phyloP scores from a whole-genome alignment of 2,113 vertebrate genomes.

The Dendrocopos noguchii region DNA sequence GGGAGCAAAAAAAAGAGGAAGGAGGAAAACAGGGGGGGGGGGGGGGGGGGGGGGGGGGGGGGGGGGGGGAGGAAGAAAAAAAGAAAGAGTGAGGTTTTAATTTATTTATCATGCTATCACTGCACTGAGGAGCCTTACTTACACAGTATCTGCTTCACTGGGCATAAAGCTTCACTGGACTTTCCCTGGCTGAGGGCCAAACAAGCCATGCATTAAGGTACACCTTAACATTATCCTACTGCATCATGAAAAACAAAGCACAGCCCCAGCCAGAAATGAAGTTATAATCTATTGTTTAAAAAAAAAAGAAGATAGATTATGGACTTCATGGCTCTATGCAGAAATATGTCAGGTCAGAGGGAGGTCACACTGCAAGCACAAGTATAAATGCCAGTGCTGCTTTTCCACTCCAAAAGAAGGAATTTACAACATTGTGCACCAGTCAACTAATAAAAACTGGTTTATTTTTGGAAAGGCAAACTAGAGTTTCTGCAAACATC shows the following conservation, averaged over 20 bases:
- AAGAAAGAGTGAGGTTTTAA: neutral
- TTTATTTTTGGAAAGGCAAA: neutral
- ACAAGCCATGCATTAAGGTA: neutral
- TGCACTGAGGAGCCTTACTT: neutral
- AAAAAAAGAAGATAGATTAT: neutral
- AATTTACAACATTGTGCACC: neutral
- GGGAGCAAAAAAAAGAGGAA: too few relatives aligned
- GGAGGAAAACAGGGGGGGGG: too few relatives aligned
- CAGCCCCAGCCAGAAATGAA: neutral
- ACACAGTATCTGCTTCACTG: neutral
- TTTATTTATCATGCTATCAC: neutral
- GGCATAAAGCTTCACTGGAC: neutral
- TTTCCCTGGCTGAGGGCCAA: neutral
- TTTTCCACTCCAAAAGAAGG: neutral
- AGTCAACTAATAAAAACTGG: neutral
- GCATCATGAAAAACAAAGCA: neutral
- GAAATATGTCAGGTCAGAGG: constrained; percentile 4
- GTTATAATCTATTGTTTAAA: neutral
- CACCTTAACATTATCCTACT: neutral
- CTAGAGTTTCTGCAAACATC: neutral
- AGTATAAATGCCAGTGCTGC: neutral
- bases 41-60: too few relatives aligned
- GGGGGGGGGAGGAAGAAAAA: neutral
- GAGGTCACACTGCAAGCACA: neutral
- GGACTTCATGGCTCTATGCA: neutral